phyloP scores from a whole-genome alignment of 1,140 invertebrate species.

The Drosophila nannoptera region DNA sequence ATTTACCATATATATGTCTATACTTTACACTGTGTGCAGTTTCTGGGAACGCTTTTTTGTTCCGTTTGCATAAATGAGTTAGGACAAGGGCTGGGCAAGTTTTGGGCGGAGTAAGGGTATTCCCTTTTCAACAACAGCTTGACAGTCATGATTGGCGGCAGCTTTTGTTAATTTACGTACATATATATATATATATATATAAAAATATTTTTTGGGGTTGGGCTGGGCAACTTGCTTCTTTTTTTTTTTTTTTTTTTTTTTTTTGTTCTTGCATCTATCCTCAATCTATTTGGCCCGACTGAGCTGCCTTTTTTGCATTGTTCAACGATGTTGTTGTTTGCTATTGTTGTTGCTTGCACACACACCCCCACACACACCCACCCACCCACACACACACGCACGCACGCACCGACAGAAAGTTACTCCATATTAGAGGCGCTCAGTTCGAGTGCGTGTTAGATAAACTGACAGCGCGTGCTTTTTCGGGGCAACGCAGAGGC shows the following conservation, averaged over 20 bases:
- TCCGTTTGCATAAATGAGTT: no score
- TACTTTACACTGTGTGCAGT: no score
- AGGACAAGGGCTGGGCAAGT: no score
- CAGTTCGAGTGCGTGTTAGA: constrained; percentile 66
- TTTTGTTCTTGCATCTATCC: constrained; percentile 29
- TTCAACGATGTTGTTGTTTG: constrained; percentile 16
- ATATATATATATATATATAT: no score
- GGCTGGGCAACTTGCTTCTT: constrained; percentile 8
- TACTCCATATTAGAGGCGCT: constrained; percentile 25
- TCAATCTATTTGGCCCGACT: constrained; percentile 20
- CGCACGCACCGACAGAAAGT: not conserved
- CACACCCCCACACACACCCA: not conserved
- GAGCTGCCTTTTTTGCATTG: constrained; percentile 34
- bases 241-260: no score
- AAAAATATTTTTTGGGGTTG: constrained; percentile 38
- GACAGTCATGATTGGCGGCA: constrained; percentile 64
- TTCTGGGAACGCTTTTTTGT: no score
- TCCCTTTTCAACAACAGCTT: not conserved
- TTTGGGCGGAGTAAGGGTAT: no score
- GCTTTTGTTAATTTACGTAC: constrained; percentile 70
- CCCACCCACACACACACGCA: not conserved
- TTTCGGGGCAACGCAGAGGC: not conserved
- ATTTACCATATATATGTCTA: no score
- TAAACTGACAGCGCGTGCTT: constrained; percentile 61
- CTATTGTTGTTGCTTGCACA: constrained; percentile 8